These are phyloP conservation scores for Mesoligia furuncula DNA, from an alignment of 2,888 invertebrate species.

Conservation along the genomic window DNA sequence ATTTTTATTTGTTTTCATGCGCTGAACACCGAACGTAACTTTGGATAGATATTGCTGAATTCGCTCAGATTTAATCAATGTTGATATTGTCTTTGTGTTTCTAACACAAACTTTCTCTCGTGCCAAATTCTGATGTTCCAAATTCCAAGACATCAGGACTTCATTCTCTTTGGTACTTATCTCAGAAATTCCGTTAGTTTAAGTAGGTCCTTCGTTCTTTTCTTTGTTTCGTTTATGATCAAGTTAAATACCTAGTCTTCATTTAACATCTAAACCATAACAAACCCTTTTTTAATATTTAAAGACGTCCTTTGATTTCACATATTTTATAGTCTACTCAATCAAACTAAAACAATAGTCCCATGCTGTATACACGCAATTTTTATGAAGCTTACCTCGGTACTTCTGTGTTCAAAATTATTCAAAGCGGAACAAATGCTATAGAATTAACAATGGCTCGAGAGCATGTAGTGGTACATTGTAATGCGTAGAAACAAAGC, in stretches of 20 bases:
- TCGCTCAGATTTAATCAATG: conserved; percentile 53
- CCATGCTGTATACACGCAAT: conserved; percentile 33
- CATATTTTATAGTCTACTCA: conserved; percentile 25
- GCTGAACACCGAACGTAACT: conserved; percentile 50
- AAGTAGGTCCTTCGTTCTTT: conserved; percentile 15
- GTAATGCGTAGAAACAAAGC: conserved; percentile 78
- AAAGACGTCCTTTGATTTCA: not conserved
- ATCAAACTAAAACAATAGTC: conserved; percentile 51
- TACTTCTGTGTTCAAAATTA: conserved; percentile 63
- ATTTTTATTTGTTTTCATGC: conserved; percentile 60
- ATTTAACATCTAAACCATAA: conserved; percentile 10
- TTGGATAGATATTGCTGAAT: conserved; percentile 56
- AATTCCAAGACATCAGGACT: conserved; percentile 24
- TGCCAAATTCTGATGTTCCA: conserved; percentile 29
- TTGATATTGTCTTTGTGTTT: conserved; percentile 52
- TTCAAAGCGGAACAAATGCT: conserved; percentile 65
- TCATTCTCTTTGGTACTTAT: conserved; percentile 17
- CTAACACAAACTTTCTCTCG: conserved; percentile 38
- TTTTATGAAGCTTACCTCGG: conserved; percentile 47
- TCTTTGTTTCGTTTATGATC: conserved; percentile 11
- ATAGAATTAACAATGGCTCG: conserved; percentile 67
- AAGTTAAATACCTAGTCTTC: not conserved
- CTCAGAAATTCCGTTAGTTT: conserved; percentile 23
- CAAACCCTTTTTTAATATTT: not conserved
- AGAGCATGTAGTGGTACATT: conserved; percentile 69